Base-by-base conservation (phyloP, 2,888 invertebrate species). In the Caenorhabditis parvicauda region DNA sequence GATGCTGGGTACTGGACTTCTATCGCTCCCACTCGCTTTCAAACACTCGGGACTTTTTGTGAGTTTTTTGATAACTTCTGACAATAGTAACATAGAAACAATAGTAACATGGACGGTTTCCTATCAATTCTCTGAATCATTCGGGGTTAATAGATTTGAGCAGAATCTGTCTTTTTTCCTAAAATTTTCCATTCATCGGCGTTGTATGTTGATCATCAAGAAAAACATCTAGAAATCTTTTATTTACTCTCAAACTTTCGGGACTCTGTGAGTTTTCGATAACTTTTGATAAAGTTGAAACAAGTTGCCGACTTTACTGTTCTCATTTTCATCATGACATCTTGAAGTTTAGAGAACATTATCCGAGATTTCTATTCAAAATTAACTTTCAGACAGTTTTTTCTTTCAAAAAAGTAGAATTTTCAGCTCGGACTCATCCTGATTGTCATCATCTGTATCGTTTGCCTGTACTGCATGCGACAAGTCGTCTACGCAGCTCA, bases 1-100 rank as follows among this genome's bases (percentile, higher is more conserved):
- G 25, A 91, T 91, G 82, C 85, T 92, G 56, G 94, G 93, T 4
- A 93, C 94, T 0, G 96, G 95, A 2, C 92, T 96, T 66, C 84
- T 96, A 70, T 95, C 95, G 7, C 91, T 96, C 90, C 95, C 95
- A 3, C 88, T 91, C 83, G 92, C 92, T 22, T 90, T 92, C 80
- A 88, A 89, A 82, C 90, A 92, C 84, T 88, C 92, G 56, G 93
- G 93, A n/a, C 85, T 92, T 58, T 86, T 69, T 60, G 70, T 71
- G 42, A 64, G 62, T 57, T 47, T 52, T 61, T 42, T 35, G 7
- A 4, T 32, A 3, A 24, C 22, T 21, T 27, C 17, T 3, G 25
- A 12, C 35, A n/a, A 41, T n/a, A n/a, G 9, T 9, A 9, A 41
- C 14, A n/a, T 17, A n/a, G n/a, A n/a, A n/a, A n/a, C n/a, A n/a